These are phyloP conservation scores for Eurystomus glaucurus DNA, from an alignment of 2,797 vertebrate species.

Conservation along the genomic window DNA sequence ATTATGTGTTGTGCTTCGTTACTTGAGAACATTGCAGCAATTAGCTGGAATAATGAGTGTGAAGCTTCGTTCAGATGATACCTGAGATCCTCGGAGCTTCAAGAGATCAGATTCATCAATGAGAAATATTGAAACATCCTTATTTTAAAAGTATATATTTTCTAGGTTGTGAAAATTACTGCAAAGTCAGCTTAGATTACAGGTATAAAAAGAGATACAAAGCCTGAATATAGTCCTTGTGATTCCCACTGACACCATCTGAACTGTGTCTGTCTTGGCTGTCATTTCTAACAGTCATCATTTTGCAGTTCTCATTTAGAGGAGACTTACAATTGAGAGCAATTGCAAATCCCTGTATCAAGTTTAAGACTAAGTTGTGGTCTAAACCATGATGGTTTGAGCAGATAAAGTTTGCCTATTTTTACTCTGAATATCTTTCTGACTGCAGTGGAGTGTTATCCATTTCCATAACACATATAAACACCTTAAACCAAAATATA, in stretches of 20 bases:
- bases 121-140: not conserved
- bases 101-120: not conserved
- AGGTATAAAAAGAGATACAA: not conserved
- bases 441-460: not conserved
- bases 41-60: slow-evolving; percentile 6
- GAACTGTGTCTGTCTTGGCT: not conserved
- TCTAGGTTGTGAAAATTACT: not conserved
- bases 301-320: not conserved
- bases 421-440: not conserved
- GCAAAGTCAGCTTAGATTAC: not conserved
- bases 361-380: not conserved
- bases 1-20: slow-evolving; percentile 29
- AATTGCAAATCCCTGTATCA: too few relatives aligned
- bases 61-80: slow-evolving; percentile 1
- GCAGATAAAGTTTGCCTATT: not conserved
- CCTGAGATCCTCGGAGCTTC: not conserved
- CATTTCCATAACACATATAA: not conserved
- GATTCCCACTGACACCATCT: not conserved
- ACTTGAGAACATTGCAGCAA: slow-evolving; percentile 38
- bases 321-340: too few relatives aligned
- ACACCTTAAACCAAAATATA: not conserved
- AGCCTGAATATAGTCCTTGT: not conserved
- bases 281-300: not conserved
- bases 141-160: not conserved
- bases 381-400: not conserved